A percentile compares a stretch with the other conserved stretches of the same genome.
These are phyloP conservation scores for Carcharodon carcharias DNA, from an alignment of 2,797 vertebrate genomes.

Conservation along the genomic window DNA sequence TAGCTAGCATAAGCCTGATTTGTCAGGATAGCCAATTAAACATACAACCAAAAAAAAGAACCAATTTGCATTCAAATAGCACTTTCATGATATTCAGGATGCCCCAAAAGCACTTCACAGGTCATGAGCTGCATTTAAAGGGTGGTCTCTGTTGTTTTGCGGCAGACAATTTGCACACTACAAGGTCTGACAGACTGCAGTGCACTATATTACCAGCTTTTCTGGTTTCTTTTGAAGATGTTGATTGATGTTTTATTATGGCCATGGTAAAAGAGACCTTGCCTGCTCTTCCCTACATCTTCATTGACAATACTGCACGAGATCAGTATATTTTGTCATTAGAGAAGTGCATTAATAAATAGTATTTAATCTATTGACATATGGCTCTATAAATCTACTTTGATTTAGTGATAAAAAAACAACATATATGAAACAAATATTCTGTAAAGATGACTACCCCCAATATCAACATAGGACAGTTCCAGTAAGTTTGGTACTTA, in stretches of 20 bases:
- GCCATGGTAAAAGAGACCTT: not conserved
- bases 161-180: not conserved
- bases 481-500: not conserved
- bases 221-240: not conserved
- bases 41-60: not conserved
- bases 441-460: not conserved
- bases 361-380: not conserved
- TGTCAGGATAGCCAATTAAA: not conserved
- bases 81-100: not conserved
- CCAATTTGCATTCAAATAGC: not conserved
- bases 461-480: not conserved
- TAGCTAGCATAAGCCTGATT: not conserved
- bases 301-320: not conserved
- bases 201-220: not conserved
- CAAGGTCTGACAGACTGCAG: not conserved
- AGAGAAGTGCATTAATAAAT: not conserved
- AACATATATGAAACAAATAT: not conserved
- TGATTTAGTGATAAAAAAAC: not conserved
- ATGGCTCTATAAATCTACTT: not conserved
- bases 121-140: not conserved
- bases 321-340: not conserved
- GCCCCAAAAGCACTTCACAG: not conserved
- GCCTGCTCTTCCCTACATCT: not conserved
- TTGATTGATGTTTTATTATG: not conserved
- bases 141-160: not conserved